A percentile compares a stretch with the other conserved stretches of the same genome.
Evolutionary conservation across 2,113 vertebrate species (phyloP).

Genomic region (Chaetodon trifascialis): DNA sequence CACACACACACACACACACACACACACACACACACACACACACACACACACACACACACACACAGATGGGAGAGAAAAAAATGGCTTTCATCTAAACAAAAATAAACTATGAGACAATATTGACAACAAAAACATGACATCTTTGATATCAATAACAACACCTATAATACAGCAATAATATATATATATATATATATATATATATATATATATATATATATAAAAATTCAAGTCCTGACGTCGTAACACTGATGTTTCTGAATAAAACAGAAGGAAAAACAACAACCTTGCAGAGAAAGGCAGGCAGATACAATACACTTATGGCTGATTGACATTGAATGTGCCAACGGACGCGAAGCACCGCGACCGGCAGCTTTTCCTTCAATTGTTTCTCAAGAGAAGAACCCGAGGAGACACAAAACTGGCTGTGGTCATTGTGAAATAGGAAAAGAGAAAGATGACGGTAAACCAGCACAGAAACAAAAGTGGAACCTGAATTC

Average conservation of each 20-base stretch:
- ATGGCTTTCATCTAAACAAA: conserved; percentile 67
- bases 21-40: conserved; percentile 2
- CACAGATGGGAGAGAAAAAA: conserved; percentile 2
- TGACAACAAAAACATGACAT: conserved; percentile 60
- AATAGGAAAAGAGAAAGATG: neutral
- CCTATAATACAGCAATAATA: conserved; percentile 70
- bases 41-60: conserved; percentile 18
- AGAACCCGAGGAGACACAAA: neutral
- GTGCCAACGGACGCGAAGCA: neutral
- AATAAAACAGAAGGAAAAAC: conserved; percentile 48
- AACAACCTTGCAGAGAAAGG: conserved; percentile 17
- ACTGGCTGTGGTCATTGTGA: conserved; percentile 28
- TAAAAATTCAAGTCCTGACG: conserved; percentile 89
- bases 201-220: conserved; percentile 1
- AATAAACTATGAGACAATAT: conserved; percentile 39
- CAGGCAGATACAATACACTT: conserved; percentile 26
- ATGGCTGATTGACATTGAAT: conserved; percentile 46
- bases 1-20: conserved; percentile 21
- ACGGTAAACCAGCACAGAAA: conserved; percentile 33
- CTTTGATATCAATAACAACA: conserved; percentile 63
- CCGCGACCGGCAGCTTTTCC: conserved; percentile 23
- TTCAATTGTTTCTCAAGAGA: conserved; percentile 27
- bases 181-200: conserved; percentile 45
- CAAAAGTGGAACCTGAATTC: conserved; percentile 60
- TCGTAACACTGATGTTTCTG: conserved; percentile 88